Evolutionary conservation across 2,113 vertebrate species (phyloP).

Genomic region (Crotalus viridis): DNA sequence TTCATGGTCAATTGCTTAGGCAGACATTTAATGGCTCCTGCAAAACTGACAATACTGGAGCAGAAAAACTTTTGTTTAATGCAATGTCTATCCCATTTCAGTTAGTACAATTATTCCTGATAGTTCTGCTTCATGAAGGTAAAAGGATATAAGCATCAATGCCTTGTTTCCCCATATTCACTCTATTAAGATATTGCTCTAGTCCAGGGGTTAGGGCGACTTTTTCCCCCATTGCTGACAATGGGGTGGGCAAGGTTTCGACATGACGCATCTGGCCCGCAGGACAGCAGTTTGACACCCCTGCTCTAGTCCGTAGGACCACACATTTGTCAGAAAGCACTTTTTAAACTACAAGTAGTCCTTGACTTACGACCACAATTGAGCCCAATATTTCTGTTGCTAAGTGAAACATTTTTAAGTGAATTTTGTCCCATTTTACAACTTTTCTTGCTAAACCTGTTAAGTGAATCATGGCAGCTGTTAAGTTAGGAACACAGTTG

Average conservation of each 20-base stretch:
- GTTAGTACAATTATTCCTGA: neutral
- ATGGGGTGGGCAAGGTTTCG: too few relatives aligned
- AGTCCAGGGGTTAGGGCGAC: neutral
- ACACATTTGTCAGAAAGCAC: neutral
- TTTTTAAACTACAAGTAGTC: neutral
- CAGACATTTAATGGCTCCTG: neutral
- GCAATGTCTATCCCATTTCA: neutral
- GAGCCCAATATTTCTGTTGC: neutral
- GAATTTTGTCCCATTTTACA: too few relatives aligned
- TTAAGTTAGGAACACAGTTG: too few relatives aligned
- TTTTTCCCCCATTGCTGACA: too few relatives aligned
- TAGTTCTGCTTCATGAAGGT: neutral
- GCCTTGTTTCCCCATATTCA: neutral
- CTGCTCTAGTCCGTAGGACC: neutral
- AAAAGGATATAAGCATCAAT: neutral
- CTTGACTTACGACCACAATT: neutral
- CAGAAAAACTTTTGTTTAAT: neutral
- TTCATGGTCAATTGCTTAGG: constrained; percentile 28
- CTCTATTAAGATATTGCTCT: neutral
- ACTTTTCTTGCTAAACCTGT: too few relatives aligned
- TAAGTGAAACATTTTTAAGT: neutral
- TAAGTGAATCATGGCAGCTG: too few relatives aligned
- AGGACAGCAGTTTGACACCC: too few relatives aligned
- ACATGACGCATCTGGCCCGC: too few relatives aligned
- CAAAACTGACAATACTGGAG: neutral